phyloP scores from a whole-genome alignment of 23 tunicate species.

The Botrylloides violaceus region DNA sequence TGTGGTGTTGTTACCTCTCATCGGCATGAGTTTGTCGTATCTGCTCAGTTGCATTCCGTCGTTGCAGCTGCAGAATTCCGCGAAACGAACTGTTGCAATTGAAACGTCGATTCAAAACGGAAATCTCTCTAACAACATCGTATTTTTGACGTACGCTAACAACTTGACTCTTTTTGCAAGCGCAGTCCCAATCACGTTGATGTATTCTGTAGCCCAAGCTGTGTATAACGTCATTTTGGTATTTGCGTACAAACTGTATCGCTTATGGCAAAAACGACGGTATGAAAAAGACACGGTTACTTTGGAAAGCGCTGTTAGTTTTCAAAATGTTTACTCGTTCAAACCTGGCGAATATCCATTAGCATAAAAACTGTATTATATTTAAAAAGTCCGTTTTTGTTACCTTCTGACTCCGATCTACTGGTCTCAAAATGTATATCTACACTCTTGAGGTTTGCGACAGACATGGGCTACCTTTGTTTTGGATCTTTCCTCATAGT shows the following conservation, averaged over 20 bases:
- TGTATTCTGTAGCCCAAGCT: slow-evolving; percentile 8
- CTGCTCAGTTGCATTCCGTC: slow-evolving; percentile 2
- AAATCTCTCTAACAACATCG: slow-evolving; percentile 9
- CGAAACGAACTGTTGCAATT: slow-evolving; percentile 9
- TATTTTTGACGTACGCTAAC: slow-evolving; percentile 5
- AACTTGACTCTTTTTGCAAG: not conserved
- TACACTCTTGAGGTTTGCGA: no score
- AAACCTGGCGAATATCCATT: no score
- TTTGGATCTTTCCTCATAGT: no score
- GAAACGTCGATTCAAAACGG: slow-evolving; percentile 20
- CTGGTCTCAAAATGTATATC: no score
- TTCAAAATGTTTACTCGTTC: not conserved
- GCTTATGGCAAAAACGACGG: not conserved
- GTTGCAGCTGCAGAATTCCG: not conserved
- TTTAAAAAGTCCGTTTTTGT: no score
- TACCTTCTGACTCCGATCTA: no score
- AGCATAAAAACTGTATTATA: no score
- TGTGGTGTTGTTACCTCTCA: not conserved
- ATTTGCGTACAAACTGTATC: not conserved
- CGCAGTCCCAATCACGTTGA: not conserved
- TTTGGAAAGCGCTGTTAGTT: not conserved
- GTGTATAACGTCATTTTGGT: slow-evolving; percentile 13
- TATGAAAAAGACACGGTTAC: not conserved
- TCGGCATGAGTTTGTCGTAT: slow-evolving; percentile 8
- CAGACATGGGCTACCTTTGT: no score